Evolutionary conservation across 2,113 vertebrate species (phyloP).

Genomic region (Pholis gunnellus): DNA sequence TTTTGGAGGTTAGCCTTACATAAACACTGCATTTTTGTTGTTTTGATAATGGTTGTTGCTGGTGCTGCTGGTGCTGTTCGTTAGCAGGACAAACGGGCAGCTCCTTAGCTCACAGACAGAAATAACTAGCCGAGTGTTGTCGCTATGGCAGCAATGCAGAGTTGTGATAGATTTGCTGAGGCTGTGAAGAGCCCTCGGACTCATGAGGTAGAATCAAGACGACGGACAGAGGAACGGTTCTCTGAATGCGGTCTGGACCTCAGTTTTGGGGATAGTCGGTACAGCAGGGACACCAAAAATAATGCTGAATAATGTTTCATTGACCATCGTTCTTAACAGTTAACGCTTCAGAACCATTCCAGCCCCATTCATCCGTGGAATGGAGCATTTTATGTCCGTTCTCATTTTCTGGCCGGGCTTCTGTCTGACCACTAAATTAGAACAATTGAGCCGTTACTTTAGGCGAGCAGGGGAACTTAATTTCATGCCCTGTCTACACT

Average conservation of each 20-base stretch:
- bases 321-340: neutral
- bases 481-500: conserved; percentile 64
- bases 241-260: too few relatives aligned
- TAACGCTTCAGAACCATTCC: neutral
- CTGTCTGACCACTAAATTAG: conserved; percentile 52
- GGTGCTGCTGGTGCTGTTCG: conserved; percentile 46
- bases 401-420: conserved; percentile 28
- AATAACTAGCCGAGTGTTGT: too few relatives aligned
- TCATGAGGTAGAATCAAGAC: conserved; percentile 10
- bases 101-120: too few relatives aligned
- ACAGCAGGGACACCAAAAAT: too few relatives aligned
- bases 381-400: conserved; percentile 20
- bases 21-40: conserved; percentile 3
- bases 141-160: conserved; percentile 74
- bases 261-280: too few relatives aligned
- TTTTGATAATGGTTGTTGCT: conserved; percentile 36
- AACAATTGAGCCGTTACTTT: conserved; percentile 36
- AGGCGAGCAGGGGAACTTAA: conserved; percentile 35
- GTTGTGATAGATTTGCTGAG: conserved; percentile 25
- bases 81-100: too few relatives aligned
- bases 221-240: conserved; percentile 5
- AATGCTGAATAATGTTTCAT: too few relatives aligned
- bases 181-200: conserved; percentile 43
- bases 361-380: neutral
- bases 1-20: conserved; percentile 8